Percentiles rank a stretch among this genome's conserved stretches.
phyloP scores from a whole-genome alignment of 2,113 vertebrate genomes.

The Sminthopsis crassicaudata region DNA sequence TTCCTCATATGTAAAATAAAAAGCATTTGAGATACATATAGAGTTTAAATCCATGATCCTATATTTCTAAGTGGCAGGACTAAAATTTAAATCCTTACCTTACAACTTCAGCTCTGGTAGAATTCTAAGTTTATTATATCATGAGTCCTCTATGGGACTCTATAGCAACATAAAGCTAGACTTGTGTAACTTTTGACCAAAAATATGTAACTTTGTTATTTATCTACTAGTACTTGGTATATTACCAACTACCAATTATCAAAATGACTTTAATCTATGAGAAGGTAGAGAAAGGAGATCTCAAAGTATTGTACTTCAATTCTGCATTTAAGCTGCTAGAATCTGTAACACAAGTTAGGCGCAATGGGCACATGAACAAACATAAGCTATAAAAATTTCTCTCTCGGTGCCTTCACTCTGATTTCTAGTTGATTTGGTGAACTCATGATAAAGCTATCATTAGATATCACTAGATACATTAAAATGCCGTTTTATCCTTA shows the following conservation, averaged over 20 bases:
- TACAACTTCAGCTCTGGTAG: not conserved
- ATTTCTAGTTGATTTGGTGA: not conserved
- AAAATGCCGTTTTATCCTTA: not conserved
- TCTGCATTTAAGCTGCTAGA: not conserved
- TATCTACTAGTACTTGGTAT: too few relatives aligned
- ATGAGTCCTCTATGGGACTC: not conserved
- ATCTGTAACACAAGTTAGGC: not conserved
- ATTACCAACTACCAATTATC: too few relatives aligned
- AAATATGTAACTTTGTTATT: too few relatives aligned
- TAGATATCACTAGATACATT: not conserved
- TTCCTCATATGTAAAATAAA: not conserved
- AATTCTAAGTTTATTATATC: not conserved
- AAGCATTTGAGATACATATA: not conserved
- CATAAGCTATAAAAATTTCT: not conserved
- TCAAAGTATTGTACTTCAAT: not conserved
- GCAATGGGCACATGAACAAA: not conserved
- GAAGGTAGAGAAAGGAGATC: not conserved
- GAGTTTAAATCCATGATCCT: not conserved
- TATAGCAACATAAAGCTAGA: too few relatives aligned
- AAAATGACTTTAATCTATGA: too few relatives aligned
- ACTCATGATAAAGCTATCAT: not conserved
- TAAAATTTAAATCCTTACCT: not conserved
- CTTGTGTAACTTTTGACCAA: too few relatives aligned
- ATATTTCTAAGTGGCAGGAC: not conserved
- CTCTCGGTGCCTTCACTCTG: not conserved